Percentiles rank a stretch among this genome's conserved stretches.
Conservation (phyloP, 2,888 invertebrate species). For the Calliopum simillimum region DNA sequence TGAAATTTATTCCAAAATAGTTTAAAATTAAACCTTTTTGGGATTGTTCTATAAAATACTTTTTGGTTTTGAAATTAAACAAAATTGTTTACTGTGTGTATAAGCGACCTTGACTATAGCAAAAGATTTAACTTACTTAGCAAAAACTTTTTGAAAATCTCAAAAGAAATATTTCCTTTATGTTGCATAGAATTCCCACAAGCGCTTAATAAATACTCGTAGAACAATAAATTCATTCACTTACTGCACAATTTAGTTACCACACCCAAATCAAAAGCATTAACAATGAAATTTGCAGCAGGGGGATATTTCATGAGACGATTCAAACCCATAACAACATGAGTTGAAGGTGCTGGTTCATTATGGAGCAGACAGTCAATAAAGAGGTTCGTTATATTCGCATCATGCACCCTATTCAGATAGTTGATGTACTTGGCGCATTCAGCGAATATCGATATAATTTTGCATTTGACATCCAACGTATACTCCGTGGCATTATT, state of each 20-base stretch:
- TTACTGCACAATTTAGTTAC: constrained; percentile 46
- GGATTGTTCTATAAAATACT: too few relatives aligned
- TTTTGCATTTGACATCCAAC: constrained; percentile 47
- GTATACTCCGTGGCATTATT: constrained; percentile 36
- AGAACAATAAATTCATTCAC: not conserved
- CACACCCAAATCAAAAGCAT: constrained; percentile 44
- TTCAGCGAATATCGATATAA: constrained; percentile 55
- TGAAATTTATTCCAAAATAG: too few relatives aligned
- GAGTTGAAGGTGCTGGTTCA: constrained; percentile 45
- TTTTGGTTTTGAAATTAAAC: too few relatives aligned
- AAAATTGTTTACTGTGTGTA: too few relatives aligned
- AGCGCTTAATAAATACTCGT: not conserved
- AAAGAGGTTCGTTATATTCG: constrained; percentile 50
- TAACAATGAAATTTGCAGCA: constrained; percentile 50
- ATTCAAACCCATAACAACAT: constrained; percentile 53
- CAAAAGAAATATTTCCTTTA: too few relatives aligned
- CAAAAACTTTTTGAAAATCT: too few relatives aligned
- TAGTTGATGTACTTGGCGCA: constrained; percentile 52
- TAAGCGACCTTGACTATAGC: too few relatives aligned
- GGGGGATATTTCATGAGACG: constrained; percentile 52
- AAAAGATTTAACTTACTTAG: too few relatives aligned
- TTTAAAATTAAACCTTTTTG: too few relatives aligned
- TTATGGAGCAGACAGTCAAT: constrained; percentile 51
- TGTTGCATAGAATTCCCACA: too few relatives aligned
- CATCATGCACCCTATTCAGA: constrained; percentile 49